phyloP scores from a whole-genome alignment of 2,888 invertebrate genomes.

The Lycia hirtaria region DNA sequence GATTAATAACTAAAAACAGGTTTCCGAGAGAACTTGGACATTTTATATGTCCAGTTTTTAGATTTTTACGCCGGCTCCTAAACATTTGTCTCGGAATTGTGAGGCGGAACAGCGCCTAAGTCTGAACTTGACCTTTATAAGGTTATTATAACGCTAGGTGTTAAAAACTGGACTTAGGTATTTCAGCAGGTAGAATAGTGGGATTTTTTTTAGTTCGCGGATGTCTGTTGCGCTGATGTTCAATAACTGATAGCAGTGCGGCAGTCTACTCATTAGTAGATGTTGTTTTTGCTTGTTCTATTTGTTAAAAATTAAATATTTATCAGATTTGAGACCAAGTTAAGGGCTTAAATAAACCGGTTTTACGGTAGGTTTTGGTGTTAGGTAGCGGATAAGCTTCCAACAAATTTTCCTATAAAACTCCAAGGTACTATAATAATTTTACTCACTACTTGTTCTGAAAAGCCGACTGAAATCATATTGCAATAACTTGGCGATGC shows the following conservation, averaged over 20 bases:
- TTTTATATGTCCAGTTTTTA: not conserved
- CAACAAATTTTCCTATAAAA: no score
- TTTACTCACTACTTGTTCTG: no score
- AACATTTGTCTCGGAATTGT: constrained; percentile 20
- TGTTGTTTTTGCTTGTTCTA: no score
- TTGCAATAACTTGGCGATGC: no score
- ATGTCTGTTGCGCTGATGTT: not conserved
- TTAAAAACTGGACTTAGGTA: not conserved
- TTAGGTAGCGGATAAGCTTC: no score
- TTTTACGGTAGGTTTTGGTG: no score
- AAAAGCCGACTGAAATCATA: no score
- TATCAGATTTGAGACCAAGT: no score
- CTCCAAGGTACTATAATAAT: no score
- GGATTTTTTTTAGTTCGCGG: not conserved
- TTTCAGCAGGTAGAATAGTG: not conserved
- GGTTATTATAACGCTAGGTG: constrained; percentile 1
- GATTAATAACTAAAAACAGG: constrained; percentile 41
- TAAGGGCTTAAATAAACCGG: no score
- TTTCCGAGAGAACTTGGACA: constrained; percentile 32
- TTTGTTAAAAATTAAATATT: no score
- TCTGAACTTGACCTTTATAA: constrained; percentile 20
- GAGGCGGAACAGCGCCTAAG: constrained; percentile 10
- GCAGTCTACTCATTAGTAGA: no score
- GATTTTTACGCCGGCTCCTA: constrained; percentile 5
- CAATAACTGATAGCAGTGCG: not conserved